phyloP scores from a whole-genome alignment of 2,888 invertebrate species.

The Drymonia ruficornis region DNA sequence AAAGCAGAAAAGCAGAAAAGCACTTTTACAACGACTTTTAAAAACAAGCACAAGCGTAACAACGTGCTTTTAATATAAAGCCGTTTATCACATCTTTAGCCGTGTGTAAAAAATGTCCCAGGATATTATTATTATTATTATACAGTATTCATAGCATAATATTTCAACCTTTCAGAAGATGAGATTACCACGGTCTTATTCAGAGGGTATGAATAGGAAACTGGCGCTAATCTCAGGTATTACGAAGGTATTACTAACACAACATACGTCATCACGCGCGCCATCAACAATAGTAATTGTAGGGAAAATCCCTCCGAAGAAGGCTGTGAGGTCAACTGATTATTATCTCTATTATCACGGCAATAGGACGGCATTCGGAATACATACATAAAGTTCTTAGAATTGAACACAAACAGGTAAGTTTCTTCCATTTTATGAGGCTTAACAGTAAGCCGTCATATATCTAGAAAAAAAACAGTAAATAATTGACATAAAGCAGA shows the following conservation, averaged over 20 bases:
- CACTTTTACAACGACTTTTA: too few relatives aligned
- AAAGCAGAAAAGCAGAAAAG: too few relatives aligned
- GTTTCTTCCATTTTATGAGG: background rate
- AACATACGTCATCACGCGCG: background rate
- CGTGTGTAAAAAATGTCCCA: too few relatives aligned
- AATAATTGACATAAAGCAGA: too few relatives aligned
- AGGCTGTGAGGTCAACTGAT: background rate
- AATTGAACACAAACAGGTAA: background rate
- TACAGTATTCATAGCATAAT: too few relatives aligned
- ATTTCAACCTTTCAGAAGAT: background rate
- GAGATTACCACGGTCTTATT: background rate
- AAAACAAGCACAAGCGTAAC: too few relatives aligned
- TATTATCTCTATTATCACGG: background rate
- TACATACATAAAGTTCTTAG: background rate
- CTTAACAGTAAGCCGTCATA: too few relatives aligned
- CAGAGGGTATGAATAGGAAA: background rate
- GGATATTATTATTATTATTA: too few relatives aligned
- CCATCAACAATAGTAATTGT: slow-evolving; percentile 1
- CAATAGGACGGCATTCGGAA: background rate
- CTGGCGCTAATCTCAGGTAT: background rate
- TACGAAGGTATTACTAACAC: background rate
- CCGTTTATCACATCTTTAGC: too few relatives aligned
- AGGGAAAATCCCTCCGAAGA: background rate
- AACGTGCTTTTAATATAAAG: too few relatives aligned
- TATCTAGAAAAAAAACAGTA: too few relatives aligned